Conservation (phyloP, 2,797 vertebrate species). For the Morus bassanus region DNA sequence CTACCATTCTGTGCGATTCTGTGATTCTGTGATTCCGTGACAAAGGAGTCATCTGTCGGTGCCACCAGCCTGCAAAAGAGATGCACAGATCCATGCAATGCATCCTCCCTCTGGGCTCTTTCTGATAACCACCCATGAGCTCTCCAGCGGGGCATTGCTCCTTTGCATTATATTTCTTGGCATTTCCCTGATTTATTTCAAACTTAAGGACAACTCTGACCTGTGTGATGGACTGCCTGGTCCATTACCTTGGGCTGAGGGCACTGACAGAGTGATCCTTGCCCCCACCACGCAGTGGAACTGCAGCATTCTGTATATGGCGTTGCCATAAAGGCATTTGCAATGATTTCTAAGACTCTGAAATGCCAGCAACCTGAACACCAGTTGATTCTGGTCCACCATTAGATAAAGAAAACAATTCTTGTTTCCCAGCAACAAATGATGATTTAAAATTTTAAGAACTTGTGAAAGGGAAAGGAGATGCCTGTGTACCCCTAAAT, state of each 20-base stretch:
- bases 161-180: neutral
- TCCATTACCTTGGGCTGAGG: neutral
- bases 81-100: accelerated
- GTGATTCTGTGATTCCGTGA: neutral
- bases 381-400: neutral
- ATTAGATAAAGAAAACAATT: neutral
- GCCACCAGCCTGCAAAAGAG: neutral
- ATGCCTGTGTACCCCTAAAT: neutral
- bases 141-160: neutral
- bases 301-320: neutral
- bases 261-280: neutral
- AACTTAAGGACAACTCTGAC: neutral
- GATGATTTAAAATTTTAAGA: neutral
- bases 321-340: neutral
- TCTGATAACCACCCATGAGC: neutral
- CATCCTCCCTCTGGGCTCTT: neutral
- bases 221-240: neutral
- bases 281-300: accelerated
- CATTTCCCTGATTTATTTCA: neutral
- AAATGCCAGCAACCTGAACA: neutral
- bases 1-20: too few species aligned
- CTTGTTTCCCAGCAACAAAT: neutral
- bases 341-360: neutral
- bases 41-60: accelerated
- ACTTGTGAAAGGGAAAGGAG: neutral